Evolutionary conservation across 92 coral and sea anemone genomes (phyloP).

Genomic region (Parazoanthus atlanticus): DNA sequence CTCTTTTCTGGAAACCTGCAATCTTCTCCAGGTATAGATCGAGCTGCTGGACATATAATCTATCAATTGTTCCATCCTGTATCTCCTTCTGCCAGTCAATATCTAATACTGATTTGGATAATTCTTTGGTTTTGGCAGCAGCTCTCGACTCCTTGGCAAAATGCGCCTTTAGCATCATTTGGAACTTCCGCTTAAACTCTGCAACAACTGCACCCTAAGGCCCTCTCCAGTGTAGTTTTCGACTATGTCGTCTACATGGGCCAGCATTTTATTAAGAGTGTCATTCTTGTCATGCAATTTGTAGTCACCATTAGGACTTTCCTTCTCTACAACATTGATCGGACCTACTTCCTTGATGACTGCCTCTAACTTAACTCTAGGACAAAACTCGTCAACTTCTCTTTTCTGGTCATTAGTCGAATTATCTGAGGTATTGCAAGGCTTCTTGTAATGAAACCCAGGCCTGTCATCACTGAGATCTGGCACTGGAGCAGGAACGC

Average conservation of each 20-base stretch:
- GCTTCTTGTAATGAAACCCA: too few species aligned
- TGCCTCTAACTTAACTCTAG: slow-evolving; percentile 33
- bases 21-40: slow-evolving; percentile 35
- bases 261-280: slow-evolving; percentile 48
- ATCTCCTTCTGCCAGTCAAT: slow-evolving; percentile 41
- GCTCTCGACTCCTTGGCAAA: slow-evolving; percentile 36
- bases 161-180: slow-evolving; percentile 42
- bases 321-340: too few species aligned
- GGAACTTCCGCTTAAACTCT: slow-evolving; percentile 28
- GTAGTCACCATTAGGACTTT: too few species aligned
- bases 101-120: slow-evolving; percentile 44
- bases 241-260: slow-evolving; percentile 39
- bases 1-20: not conserved
- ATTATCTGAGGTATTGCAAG: too few species aligned
- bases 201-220: slow-evolving; percentile 33
- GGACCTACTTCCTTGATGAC: slow-evolving; percentile 27
- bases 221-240: slow-evolving; percentile 42
- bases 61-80: slow-evolving; percentile 33
- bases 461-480: too few species aligned
- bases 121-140: slow-evolving; percentile 37
- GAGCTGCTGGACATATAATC: slow-evolving; percentile 45
- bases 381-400: slow-evolving; percentile 42
- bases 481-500: slow-evolving; percentile 53
- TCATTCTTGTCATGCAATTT: slow-evolving; percentile 44
- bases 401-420: too few species aligned